Evolutionary conservation across 2,797 vertebrate species (phyloP).

Genomic region (Varecia variegata): DNA sequence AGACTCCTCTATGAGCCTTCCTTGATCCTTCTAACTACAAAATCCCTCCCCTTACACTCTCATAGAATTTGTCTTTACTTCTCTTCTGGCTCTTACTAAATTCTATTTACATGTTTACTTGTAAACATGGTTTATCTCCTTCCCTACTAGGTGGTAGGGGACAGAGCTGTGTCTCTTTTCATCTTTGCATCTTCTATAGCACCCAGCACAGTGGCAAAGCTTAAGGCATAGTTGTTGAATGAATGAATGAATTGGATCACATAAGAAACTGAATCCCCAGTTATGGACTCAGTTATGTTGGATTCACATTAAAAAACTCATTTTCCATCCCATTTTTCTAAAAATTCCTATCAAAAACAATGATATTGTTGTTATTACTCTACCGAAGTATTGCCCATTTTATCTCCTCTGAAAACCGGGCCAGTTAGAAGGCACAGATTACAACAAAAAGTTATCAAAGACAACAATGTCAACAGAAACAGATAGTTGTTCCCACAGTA

Average conservation of each 20-base stretch:
- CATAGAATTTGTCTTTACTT: background rate
- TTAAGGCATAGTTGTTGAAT: background rate
- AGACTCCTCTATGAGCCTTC: background rate
- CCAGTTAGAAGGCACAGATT: slow-evolving; percentile 15
- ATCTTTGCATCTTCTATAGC: background rate
- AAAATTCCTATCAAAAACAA: background rate
- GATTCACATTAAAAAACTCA: background rate
- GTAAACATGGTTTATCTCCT: background rate
- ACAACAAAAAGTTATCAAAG: background rate
- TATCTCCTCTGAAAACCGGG: slow-evolving; percentile 25
- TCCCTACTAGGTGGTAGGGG: background rate
- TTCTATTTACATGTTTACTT: background rate
- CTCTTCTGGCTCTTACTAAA: background rate
- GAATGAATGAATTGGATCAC: background rate
- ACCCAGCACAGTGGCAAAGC: background rate
- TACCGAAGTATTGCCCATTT: background rate
- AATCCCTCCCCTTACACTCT: background rate
- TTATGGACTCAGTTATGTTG: background rate
- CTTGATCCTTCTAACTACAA: background rate
- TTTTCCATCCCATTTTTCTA: background rate
- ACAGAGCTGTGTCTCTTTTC: background rate
- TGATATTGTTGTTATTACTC: background rate
- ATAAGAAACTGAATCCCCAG: background rate
- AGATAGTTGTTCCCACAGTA: background rate
- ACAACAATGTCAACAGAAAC: background rate